Base-by-base conservation (phyloP, 2,888 invertebrate species). In the Cephus spinipes region DNA sequence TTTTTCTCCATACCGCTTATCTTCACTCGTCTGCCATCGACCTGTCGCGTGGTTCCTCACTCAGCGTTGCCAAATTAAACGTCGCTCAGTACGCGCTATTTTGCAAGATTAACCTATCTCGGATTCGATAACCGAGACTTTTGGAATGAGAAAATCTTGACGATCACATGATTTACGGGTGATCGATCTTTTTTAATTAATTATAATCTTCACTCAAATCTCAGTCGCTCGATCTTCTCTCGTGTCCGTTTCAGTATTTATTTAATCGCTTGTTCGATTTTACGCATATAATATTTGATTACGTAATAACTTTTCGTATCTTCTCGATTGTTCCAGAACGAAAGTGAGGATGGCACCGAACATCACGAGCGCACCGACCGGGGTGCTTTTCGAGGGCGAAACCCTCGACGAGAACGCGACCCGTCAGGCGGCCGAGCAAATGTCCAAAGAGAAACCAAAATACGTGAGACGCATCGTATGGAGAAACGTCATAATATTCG, bases 401-500 rank as follows among this genome's bases (percentile, higher is more conserved):
- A 84, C 82, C 1, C 9, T 86, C 4, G 87, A 89, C 3, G 84
- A 83, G 34, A 76, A 81, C 11, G 75, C 73, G 2, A 68, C 71
- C 33, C 79, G 68, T 33, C 0, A 71, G n/a, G 23, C 75, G 30
- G 33, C 68, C 74, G 31, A 76, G 55, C 34, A 76, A 71, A 73
- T 68, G 6, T 55, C 81, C 31, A 79, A 82, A 78, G 77, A 79
- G 31, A 79, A 81, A 74, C 32, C 73, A 34, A 32, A 85, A 30
- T 90, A 90, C 80, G 83, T 82, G 77, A 81, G 86, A 73, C 80
- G 89, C 73, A 92, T 96, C 74, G 97, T 97, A 11, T 97, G 97
- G 97, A 94, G 96, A 83, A 97, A 97, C 89, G 96, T 97, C 75
- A 91, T 95, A n/a, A 93, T 96, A 1, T 97, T 97, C 88, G 92